A percentile compares a stretch with the other conserved stretches of the same genome.
These are phyloP conservation scores for Gopherus flavomarginatus DNA, from an alignment of 2,113 vertebrate species.

Conservation along the genomic window DNA sequence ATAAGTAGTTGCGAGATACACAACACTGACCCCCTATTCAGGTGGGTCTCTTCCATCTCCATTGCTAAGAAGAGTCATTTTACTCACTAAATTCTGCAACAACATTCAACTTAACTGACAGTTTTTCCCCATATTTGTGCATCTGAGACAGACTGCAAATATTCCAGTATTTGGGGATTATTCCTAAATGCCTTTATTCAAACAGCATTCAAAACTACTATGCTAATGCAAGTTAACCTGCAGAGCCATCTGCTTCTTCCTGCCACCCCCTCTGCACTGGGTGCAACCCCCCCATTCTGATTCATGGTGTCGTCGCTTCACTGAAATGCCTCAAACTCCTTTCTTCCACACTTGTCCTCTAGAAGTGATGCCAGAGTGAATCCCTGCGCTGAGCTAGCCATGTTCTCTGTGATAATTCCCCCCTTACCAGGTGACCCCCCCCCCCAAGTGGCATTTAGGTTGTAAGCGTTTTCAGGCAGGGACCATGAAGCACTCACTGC, in stretches of 20 bases:
- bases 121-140: background rate
- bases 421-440: background rate
- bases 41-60: too few relatives aligned
- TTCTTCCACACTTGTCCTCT: background rate
- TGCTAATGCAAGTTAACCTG: background rate
- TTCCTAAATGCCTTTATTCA: background rate
- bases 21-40: background rate
- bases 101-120: background rate
- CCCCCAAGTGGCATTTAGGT: background rate
- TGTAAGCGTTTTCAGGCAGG: background rate
- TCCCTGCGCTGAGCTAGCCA: background rate
- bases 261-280: background rate
- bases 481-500: background rate
- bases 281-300: background rate
- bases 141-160: background rate
- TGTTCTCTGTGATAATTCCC: background rate
- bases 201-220: background rate
- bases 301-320: background rate
- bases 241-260: background rate
- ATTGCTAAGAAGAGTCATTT: background rate
- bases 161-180: background rate
- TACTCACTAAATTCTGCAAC: background rate
- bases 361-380: background rate
- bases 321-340: background rate
- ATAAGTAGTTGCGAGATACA: background rate